Evolutionary conservation across 2,113 vertebrate species (phyloP), one percentile per base, ranked within the genome.

Genomic region (Promerops cafer): DNA sequence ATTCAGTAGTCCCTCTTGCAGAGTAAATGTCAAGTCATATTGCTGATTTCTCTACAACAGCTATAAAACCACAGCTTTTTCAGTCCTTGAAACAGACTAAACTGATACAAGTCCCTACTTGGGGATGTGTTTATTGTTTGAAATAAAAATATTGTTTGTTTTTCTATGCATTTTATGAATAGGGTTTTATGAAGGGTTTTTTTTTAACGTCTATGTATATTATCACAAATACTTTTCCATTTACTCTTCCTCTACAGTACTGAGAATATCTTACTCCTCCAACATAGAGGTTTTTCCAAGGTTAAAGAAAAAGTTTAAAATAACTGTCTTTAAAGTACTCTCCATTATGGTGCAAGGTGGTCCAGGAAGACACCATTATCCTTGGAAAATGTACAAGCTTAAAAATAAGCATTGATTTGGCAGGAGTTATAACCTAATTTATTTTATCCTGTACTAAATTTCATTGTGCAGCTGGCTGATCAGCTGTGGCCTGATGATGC

Each of bases 401-500:
- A 86, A 93, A 96, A 93, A 88, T 76, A 96, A 83, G 40, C 65
- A 53, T 74, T 85, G 80, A 72, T 91, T 87, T 97, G 84, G 70
- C 74, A 93, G 39, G 54, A 88, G 39, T 44, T 85, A 42, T 35
- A 93, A 76, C 49, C 26, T 76, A 42, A 86, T 93, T 83, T 93
- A 72, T 89, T 95, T 91, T 91, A 66, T 83, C 75, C 56, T 74
- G 33, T 66, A 57, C 71, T 86, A 70, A 90, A 91, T 89, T 94
- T 94, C 50, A 42, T 83, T 86, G 84, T 94, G 85, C 85, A 94
- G 87, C 87, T 92, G 85, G 75, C 59, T 96, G 92, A 94, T 96
- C 79, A 93, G 90, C 90, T 96, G 92, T 88, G 85, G 82, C 84
- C 90, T 88, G 71, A 94, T 80, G 85, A 66, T 90, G 87, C 85